Evolutionary conservation across 2,888 invertebrate genomes (phyloP).

Genomic region (Leptarthrus brevirostris): DNA sequence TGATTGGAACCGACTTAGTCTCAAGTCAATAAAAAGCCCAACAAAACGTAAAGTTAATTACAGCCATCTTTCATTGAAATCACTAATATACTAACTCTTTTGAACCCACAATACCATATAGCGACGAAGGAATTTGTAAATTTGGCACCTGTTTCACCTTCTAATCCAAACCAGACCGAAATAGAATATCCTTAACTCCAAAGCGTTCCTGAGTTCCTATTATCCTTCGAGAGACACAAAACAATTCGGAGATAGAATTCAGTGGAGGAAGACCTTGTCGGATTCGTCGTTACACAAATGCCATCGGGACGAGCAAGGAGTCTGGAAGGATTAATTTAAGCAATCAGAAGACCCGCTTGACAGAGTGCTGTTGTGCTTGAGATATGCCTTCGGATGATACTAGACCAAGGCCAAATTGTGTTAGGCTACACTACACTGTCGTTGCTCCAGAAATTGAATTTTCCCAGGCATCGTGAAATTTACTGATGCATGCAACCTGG

Average conservation of each 20-base stretch:
- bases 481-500: background rate
- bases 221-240: too few species aligned
- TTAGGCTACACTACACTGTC: background rate
- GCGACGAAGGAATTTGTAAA: too few species aligned
- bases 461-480: background rate
- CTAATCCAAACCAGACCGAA: background rate
- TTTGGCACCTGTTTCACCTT: background rate
- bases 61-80: conserved; percentile 16
- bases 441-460: background rate
- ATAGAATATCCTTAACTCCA: too few species aligned
- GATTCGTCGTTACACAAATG: background rate
- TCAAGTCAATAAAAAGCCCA: conserved; percentile 11
- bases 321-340: conserved; percentile 34
- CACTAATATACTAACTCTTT: conserved; percentile 7
- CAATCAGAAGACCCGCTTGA: conserved; percentile 21
- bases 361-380: conserved; percentile 19
- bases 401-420: background rate
- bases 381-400: conserved; percentile 16
- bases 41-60: conserved; percentile 30
- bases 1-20: conserved; percentile 27
- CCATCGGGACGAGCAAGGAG: background rate
- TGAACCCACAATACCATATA: background rate
- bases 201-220: too few species aligned
- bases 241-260: background rate
- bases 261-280: background rate